These are phyloP conservation scores for Motacilla alba DNA, from an alignment of 2,113 vertebrate species.

Conservation along the genomic window DNA sequence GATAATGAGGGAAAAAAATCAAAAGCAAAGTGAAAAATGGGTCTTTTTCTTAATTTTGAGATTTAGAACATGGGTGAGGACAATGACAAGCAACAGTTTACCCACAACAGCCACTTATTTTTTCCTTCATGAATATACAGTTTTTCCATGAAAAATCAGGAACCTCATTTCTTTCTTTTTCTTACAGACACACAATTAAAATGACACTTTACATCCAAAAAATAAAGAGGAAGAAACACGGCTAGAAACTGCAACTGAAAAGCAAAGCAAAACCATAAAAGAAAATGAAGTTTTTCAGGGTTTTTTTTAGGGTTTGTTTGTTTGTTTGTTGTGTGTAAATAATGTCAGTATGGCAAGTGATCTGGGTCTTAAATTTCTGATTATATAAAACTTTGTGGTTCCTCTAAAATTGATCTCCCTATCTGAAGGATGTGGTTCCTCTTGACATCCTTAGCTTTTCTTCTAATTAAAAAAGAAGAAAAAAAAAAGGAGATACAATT, in stretches of 20 bases:
- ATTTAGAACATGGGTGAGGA: neutral
- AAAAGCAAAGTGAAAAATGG: neutral
- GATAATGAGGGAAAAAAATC: neutral
- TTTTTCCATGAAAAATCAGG: neutral
- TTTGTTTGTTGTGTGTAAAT: neutral
- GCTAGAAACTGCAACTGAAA: neutral
- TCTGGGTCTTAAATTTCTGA: neutral
- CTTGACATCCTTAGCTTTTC: neutral
- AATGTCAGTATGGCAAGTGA: neutral
- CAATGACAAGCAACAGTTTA: neutral
- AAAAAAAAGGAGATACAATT: neutral
- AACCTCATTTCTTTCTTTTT: neutral
- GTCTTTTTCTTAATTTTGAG: neutral
- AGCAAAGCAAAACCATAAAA: neutral
- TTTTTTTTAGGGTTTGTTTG: too few relatives aligned
- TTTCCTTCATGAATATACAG: neutral
- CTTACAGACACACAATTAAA: neutral
- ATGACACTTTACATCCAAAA: neutral
- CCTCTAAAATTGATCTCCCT: neutral
- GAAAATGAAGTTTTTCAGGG: rapidly evolving
- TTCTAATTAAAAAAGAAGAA: slow-evolving; percentile 12
- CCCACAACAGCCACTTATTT: neutral
- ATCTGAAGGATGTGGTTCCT: neutral
- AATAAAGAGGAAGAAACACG: neutral
- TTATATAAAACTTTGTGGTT: neutral